Evolutionary conservation across 37 sponge, comb jelly and placozoan genomes (phyloP), one percentile per base, ranked within the genome.

Genomic region (Beroe forskalii): DNA sequence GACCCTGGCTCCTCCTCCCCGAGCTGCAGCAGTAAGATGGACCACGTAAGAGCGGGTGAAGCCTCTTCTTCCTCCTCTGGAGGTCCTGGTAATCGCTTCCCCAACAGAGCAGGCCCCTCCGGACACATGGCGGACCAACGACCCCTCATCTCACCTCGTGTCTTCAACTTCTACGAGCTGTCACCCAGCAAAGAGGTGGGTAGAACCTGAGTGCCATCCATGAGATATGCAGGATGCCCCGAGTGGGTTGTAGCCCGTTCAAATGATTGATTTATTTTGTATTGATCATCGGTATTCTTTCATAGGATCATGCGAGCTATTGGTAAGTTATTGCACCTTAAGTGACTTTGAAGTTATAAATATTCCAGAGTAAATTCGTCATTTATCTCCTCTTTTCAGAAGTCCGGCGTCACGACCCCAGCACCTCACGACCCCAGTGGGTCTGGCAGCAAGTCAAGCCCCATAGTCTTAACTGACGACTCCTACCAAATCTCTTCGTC

Each of bases 151-250:
- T 69, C 72, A 6, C 72, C 72, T 2, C 27, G 72, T 33, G 72
- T 69, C 9, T 69, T 69, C 38, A 69, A 69, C 72, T 69, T 69
- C 38, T 69, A 69, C 39, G 72, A 69, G 39, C 39, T 69, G 20
- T 69, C 72, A 1, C 72, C 72, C 4, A 32, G 19, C 9, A 36
- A 14, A 20, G 72, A 69, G 72, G 72, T 69, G 12, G 12, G 55
- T 12, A 48, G 12, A 48, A n/a, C n/a, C n/a, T n/a, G n/a, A n/a
- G n/a, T n/a, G n/a, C n/a, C n/a, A n/a, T n/a, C n/a, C n/a, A n/a
- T n/a, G n/a, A n/a, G n/a, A n/a, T n/a, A n/a, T n/a, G n/a, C n/a
- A n/a, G n/a, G n/a, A n/a, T n/a, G n/a, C n/a, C n/a, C n/a, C n/a
- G n/a, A n/a, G n/a, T n/a, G n/a, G n/a, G n/a, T n/a, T n/a, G n/a